A percentile compares a stretch with the other conserved stretches of the same genome.
Evolutionary conservation across 2,888 invertebrate genomes (phyloP).

Genomic region (Xestobium rufovillosum): DNA sequence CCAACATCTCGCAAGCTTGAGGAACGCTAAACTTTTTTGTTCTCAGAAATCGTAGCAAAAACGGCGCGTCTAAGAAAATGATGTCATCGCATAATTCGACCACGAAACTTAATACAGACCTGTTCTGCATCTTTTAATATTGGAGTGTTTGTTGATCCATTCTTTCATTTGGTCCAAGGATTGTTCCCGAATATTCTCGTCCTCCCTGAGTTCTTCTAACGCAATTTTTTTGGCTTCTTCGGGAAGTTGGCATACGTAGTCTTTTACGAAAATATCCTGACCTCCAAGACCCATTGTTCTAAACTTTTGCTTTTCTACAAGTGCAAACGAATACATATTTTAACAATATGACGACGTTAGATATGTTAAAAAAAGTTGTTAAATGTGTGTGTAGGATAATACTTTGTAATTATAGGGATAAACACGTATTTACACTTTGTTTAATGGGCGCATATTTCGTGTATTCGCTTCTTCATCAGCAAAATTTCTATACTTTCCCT

Average conservation of each 20-base stretch:
- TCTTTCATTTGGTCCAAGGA: constrained; percentile 71
- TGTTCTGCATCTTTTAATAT: constrained; percentile 73
- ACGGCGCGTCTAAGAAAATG: constrained; percentile 57
- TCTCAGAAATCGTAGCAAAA: constrained; percentile 75
- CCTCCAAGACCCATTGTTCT: constrained; percentile 41
- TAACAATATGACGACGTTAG: too few species aligned
- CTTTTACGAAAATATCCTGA: constrained; percentile 32
- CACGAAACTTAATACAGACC: constrained; percentile 43
- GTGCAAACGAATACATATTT: too few species aligned
- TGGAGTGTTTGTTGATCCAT: constrained; percentile 76
- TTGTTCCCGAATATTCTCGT: constrained; percentile 65
- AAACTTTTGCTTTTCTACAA: too few species aligned
- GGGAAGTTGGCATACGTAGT: constrained; percentile 44
- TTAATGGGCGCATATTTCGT: too few species aligned
- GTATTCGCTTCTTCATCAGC: too few species aligned
- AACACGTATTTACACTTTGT: too few species aligned
- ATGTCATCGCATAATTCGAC: too few species aligned
- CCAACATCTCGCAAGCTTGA: constrained; percentile 78
- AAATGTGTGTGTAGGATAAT: too few species aligned
- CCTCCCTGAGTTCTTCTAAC: constrained; percentile 69
- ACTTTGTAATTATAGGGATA: too few species aligned
- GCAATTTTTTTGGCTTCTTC: constrained; percentile 55
- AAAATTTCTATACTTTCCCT: too few species aligned
- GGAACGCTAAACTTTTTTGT: constrained; percentile 84
- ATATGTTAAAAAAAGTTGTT: too few species aligned